These are phyloP conservation scores for Polyergus mexicanus DNA, from an alignment of 1,140 invertebrate species.

Conservation along the genomic window DNA sequence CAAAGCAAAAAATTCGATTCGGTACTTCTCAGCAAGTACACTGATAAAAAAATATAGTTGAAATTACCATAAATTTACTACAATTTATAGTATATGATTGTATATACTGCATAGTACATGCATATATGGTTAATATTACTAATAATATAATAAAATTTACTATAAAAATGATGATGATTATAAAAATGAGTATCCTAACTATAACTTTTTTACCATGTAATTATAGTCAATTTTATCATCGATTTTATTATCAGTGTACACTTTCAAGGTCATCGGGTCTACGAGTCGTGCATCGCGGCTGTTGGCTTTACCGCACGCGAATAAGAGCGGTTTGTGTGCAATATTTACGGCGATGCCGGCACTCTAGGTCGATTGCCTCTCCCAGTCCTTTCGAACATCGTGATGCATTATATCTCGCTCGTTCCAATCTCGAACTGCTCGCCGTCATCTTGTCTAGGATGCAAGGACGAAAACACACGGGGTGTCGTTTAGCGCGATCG, in stretches of 20 bases:
- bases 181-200: no score
- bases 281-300: conserved; percentile 13
- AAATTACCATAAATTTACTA: no score
- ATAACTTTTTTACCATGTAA: no score
- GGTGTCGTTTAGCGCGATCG: neutral
- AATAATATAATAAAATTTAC: no score
- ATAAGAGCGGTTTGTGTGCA: conserved; percentile 48
- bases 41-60: no score
- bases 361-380: conserved; percentile 54
- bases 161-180: no score
- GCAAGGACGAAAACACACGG: neutral
- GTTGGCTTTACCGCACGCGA: conserved; percentile 9
- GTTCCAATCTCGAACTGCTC: neutral
- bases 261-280: conserved; percentile 26
- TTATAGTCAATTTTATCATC: no score
- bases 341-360: conserved; percentile 49
- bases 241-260: no score
- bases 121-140: no score
- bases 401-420: conserved; percentile 35
- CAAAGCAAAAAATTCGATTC: neutral
- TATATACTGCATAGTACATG: no score
- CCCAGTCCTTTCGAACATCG: conserved; percentile 21
- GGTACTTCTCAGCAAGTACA: neutral
- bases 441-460: neutral
- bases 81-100: no score